Evolutionary conservation across 2,113 vertebrate species (phyloP), one percentile per base, ranked within the genome.

Genomic region (Gopherus flavomarginatus): DNA sequence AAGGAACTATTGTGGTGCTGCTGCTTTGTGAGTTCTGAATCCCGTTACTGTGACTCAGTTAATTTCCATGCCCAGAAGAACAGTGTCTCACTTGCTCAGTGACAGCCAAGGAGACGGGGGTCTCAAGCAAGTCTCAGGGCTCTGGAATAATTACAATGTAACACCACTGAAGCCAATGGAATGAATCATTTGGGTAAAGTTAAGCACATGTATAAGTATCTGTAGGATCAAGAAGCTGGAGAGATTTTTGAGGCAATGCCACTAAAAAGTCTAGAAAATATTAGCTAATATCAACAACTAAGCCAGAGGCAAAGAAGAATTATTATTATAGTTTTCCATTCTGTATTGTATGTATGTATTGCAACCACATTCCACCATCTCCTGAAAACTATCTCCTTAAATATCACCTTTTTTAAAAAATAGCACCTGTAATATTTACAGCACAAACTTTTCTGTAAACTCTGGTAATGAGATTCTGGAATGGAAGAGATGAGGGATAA

Each of bases 391-490:
- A 77, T 77, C 82, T 90, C 53, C 31, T 80, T 38, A 83, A 83
- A 83, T 56, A 56, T 17, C 16, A 26, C 14, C 8, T 81, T 85
- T 95, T 50, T 44, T 91, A 29, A 81, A 29, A 81, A 95, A 49
- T 38, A 84, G 3, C 82, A 89, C 80, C 87, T 96, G 62, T 85
- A 65, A 89, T 89, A 83, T 83, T 93, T 94, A 95, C 69, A 95
- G 62, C 93, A 86, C 84, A 93, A 85, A 89, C 56, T 69, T 87
- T 92, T 93, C 88, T 94, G 50, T 94, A 82, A 93, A 95, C 59
- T 95, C 53, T 88, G 29, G 5, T 94, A 94, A 96, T 96, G 88
- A 97, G 85, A 91, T 95, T 95, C 86, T 65, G 86, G 88, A 97
- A 87, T 53, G 57, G 21, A 72, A 95, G 85, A 96, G 81, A 89